Evolutionary conservation across 2,888 invertebrate species (phyloP).

Genomic region (Hydriomena furcata): DNA sequence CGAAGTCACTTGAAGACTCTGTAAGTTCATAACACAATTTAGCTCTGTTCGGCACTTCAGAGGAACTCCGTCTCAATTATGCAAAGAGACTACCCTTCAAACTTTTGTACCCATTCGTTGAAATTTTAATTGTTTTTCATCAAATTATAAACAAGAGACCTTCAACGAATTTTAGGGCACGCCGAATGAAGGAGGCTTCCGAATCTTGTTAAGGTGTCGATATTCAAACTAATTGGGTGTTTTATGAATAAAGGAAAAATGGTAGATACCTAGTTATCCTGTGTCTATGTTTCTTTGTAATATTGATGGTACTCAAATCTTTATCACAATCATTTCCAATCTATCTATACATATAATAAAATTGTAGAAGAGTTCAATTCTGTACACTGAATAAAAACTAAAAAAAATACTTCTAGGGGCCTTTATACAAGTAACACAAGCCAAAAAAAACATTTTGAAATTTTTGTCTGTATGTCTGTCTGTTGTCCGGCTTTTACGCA

Average conservation of each 20-base stretch:
- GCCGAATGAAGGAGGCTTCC: constrained; percentile 12
- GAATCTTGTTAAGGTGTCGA: constrained; percentile 26
- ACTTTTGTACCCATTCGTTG: constrained; percentile 60
- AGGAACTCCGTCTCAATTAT: constrained; percentile 59
- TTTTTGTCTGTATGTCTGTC: no score
- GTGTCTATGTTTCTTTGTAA: neutral
- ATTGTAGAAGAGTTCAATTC: no score
- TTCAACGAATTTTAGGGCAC: constrained; percentile 24
- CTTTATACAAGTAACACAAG: no score
- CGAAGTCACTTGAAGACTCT: constrained; percentile 15
- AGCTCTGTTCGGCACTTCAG: constrained; percentile 27
- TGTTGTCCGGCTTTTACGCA: no score
- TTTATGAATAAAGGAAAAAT: no score
- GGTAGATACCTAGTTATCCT: neutral
- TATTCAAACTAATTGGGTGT: constrained; percentile 13
- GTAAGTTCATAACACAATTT: constrained; percentile 39
- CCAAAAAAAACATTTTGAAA: no score
- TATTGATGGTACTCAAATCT: neutral
- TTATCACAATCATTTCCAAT: no score
- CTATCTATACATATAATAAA: no score
- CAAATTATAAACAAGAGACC: constrained; percentile 34
- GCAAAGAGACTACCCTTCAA: constrained; percentile 61
- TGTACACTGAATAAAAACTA: no score
- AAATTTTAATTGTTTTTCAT: constrained; percentile 46
- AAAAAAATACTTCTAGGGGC: no score